phyloP scores from a whole-genome alignment of 2,888 invertebrate genomes.

The Drosophila lacicola region DNA sequence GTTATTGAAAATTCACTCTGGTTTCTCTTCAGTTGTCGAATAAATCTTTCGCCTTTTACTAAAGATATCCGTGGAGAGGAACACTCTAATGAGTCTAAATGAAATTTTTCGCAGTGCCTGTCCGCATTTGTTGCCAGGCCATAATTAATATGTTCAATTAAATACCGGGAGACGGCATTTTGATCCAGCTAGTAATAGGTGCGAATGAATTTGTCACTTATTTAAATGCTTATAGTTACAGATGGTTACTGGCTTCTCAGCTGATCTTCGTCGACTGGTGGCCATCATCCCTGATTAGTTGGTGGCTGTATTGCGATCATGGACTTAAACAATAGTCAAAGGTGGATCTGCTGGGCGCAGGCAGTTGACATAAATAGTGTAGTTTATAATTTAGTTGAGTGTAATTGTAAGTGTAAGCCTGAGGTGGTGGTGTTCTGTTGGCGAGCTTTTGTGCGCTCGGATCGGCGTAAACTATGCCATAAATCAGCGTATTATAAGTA shows the following conservation, averaged over 20 bases:
- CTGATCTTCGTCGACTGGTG: background rate
- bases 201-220: background rate
- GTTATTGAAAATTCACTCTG: background rate
- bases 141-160: slow-evolving; percentile 27
- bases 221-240: background rate
- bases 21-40: slow-evolving; percentile 37
- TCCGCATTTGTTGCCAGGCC: slow-evolving; percentile 29
- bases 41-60: slow-evolving; percentile 90
- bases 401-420: slow-evolving; percentile 8
- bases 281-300: background rate
- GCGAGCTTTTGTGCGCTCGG: background rate
- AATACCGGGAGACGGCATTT: too few relatives aligned
- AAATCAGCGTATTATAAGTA: slow-evolving; percentile 44
- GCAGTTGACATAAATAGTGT: slow-evolving; percentile 17
- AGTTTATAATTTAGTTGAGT: slow-evolving; percentile 17
- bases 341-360: slow-evolving; percentile 1
- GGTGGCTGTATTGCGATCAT: slow-evolving; percentile 8
- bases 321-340: slow-evolving; percentile 10
- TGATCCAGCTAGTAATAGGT: too few relatives aligned
- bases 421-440: slow-evolving; percentile 27
- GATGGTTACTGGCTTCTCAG: background rate
- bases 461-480: slow-evolving; percentile 29
- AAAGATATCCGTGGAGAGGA: slow-evolving; percentile 92
- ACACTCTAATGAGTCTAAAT: slow-evolving; percentile 86
- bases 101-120: slow-evolving; percentile 45